phyloP scores from a whole-genome alignment of 2,113 vertebrate species.

The Dipodomys stephensi region DNA sequence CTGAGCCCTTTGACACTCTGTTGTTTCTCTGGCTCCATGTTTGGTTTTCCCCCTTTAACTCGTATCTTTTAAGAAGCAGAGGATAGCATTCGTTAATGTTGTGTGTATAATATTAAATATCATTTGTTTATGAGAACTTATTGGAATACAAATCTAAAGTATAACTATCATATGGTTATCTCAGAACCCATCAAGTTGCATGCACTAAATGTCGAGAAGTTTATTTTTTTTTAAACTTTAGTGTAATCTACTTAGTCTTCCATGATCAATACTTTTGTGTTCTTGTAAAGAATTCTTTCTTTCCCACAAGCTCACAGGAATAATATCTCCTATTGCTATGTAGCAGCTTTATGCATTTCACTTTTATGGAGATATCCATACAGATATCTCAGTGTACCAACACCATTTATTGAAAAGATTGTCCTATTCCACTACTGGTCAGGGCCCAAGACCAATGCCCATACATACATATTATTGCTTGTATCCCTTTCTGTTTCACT shows the following conservation, averaged over 20 bases:
- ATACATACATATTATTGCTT: not conserved
- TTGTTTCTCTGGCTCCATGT: not conserved
- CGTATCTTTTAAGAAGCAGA: conserved; percentile 47
- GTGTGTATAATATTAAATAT: too few relatives aligned
- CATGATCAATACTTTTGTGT: too few relatives aligned
- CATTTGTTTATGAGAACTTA: too few relatives aligned
- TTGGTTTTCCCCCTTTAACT: not conserved
- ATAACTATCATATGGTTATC: too few relatives aligned
- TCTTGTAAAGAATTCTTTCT: not conserved
- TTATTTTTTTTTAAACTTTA: not conserved
- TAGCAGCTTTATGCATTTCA: not conserved
- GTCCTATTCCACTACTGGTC: not conserved
- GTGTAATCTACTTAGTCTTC: not conserved
- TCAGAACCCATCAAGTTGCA: too few relatives aligned
- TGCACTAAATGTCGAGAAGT: too few relatives aligned
- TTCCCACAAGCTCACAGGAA: not conserved
- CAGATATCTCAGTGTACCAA: not conserved
- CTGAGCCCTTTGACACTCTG: not conserved
- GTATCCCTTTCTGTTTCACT: not conserved
- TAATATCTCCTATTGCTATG: not conserved
- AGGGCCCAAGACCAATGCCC: not conserved
- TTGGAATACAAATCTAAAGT: too few relatives aligned
- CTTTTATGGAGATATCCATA: not conserved
- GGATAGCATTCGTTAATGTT: too few relatives aligned
- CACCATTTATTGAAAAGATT: not conserved